These are phyloP conservation scores for Apis cerana DNA, from an alignment of 1,140 invertebrate species.

Conservation along the genomic window DNA sequence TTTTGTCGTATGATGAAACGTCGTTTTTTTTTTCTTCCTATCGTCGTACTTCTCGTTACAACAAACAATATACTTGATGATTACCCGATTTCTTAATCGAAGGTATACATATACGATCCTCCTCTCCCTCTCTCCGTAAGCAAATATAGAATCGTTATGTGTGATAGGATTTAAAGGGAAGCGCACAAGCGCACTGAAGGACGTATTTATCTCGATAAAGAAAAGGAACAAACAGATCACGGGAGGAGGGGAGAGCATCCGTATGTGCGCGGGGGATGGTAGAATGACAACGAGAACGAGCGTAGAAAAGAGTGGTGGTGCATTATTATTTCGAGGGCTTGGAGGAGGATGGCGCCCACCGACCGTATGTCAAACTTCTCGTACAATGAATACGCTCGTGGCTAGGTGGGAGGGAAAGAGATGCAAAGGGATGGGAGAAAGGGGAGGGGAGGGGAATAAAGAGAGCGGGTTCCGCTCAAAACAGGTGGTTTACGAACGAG, in stretches of 20 bases:
- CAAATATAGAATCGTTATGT: constrained; percentile 28
- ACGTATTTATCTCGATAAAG: constrained; percentile 74
- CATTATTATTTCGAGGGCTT: constrained; percentile 41
- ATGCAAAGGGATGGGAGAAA: neutral
- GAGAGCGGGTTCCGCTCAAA: constrained; percentile 66
- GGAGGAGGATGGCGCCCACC: constrained; percentile 62
- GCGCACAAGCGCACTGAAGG: constrained; percentile 65
- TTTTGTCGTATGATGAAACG: no score
- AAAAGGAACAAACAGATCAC: constrained; percentile 70
- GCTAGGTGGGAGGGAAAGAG: neutral
- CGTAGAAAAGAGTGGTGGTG: constrained; percentile 16
- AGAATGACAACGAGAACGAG: constrained; percentile 63
- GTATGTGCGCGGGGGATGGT: constrained; percentile 14
- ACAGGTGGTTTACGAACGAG: constrained; percentile 78
- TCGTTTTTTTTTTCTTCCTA: no score
- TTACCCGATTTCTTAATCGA: no score
- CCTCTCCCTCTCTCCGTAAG: neutral
- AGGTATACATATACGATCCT: neutral
- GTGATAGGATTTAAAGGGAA: constrained; percentile 39
- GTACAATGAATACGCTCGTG: constrained; percentile 35
- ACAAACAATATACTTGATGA: no score
- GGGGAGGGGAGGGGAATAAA: constrained; percentile 19
- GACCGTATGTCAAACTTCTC: constrained; percentile 73
- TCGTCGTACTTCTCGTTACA: no score
- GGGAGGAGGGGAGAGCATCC: constrained; percentile 63